Conservation (phyloP, 2,797 vertebrate species). For the Phoxinus dragarum region DNA sequence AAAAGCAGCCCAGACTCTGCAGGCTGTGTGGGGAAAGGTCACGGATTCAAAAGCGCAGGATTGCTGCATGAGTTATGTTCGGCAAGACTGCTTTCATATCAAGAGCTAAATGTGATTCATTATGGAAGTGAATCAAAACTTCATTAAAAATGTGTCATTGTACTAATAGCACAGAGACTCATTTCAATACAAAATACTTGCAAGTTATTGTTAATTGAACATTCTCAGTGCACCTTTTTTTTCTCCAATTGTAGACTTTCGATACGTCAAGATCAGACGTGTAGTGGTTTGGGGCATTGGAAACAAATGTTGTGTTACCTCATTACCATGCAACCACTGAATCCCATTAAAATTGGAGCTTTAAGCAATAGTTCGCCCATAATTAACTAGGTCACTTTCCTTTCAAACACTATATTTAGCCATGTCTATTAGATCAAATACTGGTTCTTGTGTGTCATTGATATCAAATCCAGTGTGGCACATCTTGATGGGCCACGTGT, state of each 20-base stretch:
- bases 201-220: background rate
- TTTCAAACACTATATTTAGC: background rate
- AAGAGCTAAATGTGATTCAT: conserved; percentile 15
- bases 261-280: background rate
- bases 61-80: conserved; percentile 33
- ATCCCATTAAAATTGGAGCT: background rate
- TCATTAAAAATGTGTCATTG: conserved; percentile 16
- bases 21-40: conserved; percentile 49
- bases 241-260: background rate
- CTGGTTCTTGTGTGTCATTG: background rate
- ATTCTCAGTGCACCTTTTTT: background rate
- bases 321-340: background rate
- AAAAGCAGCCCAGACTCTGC: conserved; percentile 24
- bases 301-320: conserved; percentile 8
- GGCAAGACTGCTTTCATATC: conserved; percentile 19
- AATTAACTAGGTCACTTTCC: background rate
- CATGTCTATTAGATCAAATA: background rate
- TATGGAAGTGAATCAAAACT: conserved; percentile 25
- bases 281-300: background rate
- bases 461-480: background rate
- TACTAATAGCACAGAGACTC: conserved; percentile 12
- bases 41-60: conserved; percentile 42
- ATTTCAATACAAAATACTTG: background rate
- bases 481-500: background rate
- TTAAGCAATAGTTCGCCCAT: background rate